These are phyloP conservation scores for Cladopsammia gracilis DNA, from an alignment of 64 coral and sea anemone genomes.

Conservation along the genomic window DNA sequence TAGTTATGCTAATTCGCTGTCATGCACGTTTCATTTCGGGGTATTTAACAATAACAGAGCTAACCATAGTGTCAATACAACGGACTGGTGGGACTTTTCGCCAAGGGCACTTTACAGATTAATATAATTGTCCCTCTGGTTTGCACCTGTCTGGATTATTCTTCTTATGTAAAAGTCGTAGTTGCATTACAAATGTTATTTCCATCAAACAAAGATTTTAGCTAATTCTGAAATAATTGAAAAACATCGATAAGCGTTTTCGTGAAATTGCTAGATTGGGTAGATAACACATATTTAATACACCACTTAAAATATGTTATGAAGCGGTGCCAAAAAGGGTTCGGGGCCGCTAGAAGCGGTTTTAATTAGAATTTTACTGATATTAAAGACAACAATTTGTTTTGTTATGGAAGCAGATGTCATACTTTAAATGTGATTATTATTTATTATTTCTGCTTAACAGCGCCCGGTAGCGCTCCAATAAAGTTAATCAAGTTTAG, in stretches of 20 bases:
- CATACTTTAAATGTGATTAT: background rate
- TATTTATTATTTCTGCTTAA: background rate
- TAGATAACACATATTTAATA: background rate
- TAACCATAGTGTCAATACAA: conserved; percentile 15
- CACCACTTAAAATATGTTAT: conserved; percentile 19
- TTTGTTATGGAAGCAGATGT: conserved; percentile 13
- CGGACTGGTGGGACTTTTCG: background rate
- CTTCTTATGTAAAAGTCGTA: conserved; percentile 3
- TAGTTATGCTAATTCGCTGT: conserved; percentile 33
- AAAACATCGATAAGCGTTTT: background rate
- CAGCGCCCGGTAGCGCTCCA: background rate
- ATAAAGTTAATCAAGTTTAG: background rate
- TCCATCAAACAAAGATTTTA: background rate
- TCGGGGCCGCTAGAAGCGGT: conserved; percentile 3
- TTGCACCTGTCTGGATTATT: conserved; percentile 2
- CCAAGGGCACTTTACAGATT: conserved; percentile 10
- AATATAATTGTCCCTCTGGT: background rate
- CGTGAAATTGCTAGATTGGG: background rate
- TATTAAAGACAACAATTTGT: conserved; percentile 31
- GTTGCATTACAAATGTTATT: conserved; percentile 19
- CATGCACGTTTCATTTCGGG: conserved; percentile 9
- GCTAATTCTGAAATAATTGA: background rate
- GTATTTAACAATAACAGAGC: conserved; percentile 14
- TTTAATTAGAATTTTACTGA: conserved; percentile 27
- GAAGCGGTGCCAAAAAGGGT: background rate